These are phyloP conservation scores for Albula goreensis DNA, from an alignment of 2,113 vertebrate species.

Conservation along the genomic window DNA sequence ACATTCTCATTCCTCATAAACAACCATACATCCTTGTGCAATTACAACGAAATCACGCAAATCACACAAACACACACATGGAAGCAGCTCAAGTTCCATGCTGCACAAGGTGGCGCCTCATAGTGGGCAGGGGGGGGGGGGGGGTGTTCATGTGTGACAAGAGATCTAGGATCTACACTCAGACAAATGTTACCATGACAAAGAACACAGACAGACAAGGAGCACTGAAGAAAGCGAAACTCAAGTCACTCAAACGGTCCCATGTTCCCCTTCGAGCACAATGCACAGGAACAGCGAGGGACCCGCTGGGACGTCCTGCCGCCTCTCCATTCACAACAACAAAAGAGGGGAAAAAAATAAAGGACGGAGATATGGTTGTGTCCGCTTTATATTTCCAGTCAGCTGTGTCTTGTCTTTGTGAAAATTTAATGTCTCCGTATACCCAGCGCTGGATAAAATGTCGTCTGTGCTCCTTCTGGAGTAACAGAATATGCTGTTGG, in stretches of 20 bases:
- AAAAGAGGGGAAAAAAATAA: neutral
- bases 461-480: neutral
- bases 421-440: slow-evolving; percentile 16
- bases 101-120: too few relatives aligned
- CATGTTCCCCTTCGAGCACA: neutral
- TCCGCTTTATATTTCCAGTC: neutral
- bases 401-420: neutral
- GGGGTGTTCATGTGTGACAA: neutral
- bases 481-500: neutral
- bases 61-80: too few relatives aligned
- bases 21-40: too few relatives aligned
- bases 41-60: too few relatives aligned
- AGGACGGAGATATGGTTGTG: neutral
- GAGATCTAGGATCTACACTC: neutral
- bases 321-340: neutral
- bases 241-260: neutral
- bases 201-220: neutral
- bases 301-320: neutral
- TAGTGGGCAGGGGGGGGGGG: neutral
- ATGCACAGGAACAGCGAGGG: neutral
- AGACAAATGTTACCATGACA: neutral
- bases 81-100: too few relatives aligned
- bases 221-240: neutral
- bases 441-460: neutral
- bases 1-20: too few relatives aligned